phyloP scores from a whole-genome alignment of 2,113 vertebrate genomes.

The Buteo buteo region DNA sequence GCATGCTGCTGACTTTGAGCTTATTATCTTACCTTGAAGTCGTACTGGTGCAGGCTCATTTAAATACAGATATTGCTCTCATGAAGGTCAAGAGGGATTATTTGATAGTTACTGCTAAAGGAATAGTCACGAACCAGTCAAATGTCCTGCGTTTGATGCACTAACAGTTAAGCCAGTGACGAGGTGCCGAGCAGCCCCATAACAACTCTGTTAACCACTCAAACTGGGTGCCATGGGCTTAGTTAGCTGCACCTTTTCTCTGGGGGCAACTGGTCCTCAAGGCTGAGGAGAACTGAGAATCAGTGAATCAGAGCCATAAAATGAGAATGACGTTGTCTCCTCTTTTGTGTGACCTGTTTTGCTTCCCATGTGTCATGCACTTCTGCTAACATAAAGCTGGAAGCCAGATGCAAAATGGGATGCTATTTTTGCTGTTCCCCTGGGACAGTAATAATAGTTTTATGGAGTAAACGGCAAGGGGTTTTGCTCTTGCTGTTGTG shows the following conservation, averaged over 20 bases:
- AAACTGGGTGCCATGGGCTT: not conserved
- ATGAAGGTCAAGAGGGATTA: not conserved
- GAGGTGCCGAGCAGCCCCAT: not conserved
- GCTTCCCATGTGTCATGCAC: not conserved
- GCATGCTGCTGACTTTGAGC: not conserved
- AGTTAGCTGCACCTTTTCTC: not conserved
- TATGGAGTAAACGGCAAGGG: not conserved
- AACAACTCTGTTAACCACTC: not conserved
- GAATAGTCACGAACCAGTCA: not conserved
- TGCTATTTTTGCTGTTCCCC: not conserved
- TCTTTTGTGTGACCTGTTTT: not conserved
- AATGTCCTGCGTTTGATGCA: not conserved
- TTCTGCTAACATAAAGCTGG: not conserved
- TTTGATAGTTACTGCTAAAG: not conserved
- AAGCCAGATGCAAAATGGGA: not conserved
- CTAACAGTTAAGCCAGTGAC: not conserved
- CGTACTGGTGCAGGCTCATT: not conserved
- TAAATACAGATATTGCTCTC: not conserved
- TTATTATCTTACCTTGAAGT: not conserved
- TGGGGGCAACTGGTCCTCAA: not conserved
- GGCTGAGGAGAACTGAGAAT: not conserved
- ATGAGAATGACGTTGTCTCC: not conserved
- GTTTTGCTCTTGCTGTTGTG: not conserved
- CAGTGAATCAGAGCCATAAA: not conserved
- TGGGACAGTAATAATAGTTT: not conserved